Evolutionary conservation across 2,797 vertebrate species (phyloP), one percentile per base, ranked within the genome.

Genomic region (Smutsia gigantea): DNA sequence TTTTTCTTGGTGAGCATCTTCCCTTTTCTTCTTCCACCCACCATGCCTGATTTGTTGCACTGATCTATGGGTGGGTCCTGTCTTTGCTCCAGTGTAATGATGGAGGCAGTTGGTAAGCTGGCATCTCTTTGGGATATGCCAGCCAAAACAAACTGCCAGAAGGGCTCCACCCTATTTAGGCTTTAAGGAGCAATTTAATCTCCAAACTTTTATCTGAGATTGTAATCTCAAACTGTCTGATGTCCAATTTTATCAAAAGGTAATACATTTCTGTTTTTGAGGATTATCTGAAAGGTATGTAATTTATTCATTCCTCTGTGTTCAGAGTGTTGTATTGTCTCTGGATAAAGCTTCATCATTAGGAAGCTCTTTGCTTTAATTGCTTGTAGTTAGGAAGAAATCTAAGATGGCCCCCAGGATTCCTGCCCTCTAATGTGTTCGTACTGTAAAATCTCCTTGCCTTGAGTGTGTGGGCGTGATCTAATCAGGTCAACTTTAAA

Each of bases 221-320:
- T 96, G 86, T 94, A 90, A 82, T 89, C 81, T 89, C 31, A 90
- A 79, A 59, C 29, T 66, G 9, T 84, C 59, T 77, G n/a, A 68
- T 93, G 15, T 94, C 49, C 18, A 90, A 4, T 74, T 95, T 91
- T 72, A 59, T 91, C 23, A 95, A 59, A 87, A 90, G n/a, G n/a
- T 82, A 82, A 5, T 69, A 34, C 13, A 46, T 46, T 46, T 46
- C 46, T 46, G 46, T 31, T 1, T 64, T 94, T 86, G 39, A 37
- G 37, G 29, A 72, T 87, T 4, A 83, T 71, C 29, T 93, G 55
- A 94, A 87, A 59, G 42, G n/a, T 72, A 34, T 81, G 13, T 86
- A 79, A 25, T 31, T 69, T 93, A 27, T 69, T 7, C 10, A 64
- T 82, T 92, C 23, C 21, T 87, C 42, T 75, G 13, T 87, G 61